Percentiles rank a stretch among this genome's conserved stretches.
These are phyloP conservation scores for Diarsia mendica DNA, from an alignment of 2,888 invertebrate genomes.

Conservation along the genomic window DNA sequence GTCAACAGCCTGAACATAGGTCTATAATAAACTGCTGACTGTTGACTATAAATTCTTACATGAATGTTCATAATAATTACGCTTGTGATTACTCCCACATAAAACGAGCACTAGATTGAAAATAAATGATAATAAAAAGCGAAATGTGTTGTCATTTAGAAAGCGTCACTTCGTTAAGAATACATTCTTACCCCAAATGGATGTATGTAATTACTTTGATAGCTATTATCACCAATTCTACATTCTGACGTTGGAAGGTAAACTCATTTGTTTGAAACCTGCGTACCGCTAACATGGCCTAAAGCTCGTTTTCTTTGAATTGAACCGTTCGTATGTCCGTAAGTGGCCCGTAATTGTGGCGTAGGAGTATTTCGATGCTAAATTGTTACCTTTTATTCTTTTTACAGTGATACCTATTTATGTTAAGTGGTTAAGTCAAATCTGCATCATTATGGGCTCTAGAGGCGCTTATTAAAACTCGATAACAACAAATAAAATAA, in stretches of 20 bases:
- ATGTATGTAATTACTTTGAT: conserved; percentile 45
- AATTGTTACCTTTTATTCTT: conserved; percentile 61
- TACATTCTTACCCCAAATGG: conserved; percentile 41
- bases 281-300: conserved; percentile 55
- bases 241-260: conserved; percentile 42
- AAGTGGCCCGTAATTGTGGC: conserved; percentile 72
- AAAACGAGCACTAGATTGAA: conserved; percentile 17
- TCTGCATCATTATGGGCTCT: conserved; percentile 37
- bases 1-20: not conserved
- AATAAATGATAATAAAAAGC: conserved; percentile 32
- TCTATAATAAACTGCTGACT: conserved; percentile 1
- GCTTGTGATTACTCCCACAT: conserved; percentile 20
- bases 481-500: conserved; percentile 30
- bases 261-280: conserved; percentile 54
- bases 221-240: conserved; percentile 56
- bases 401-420: conserved; percentile 60
- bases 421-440: conserved; percentile 45
- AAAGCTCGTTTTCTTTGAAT: conserved; percentile 68
- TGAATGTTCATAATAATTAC: conserved; percentile 18
- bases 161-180: conserved; percentile 32
- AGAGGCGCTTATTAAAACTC: conserved; percentile 29
- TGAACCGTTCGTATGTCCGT: conserved; percentile 70
- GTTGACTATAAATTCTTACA: conserved; percentile 3
- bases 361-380: conserved; percentile 70
- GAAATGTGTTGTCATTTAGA: conserved; percentile 38